Evolutionary conservation across 2,888 invertebrate species (phyloP).

Genomic region (Rhaphigaster nebulosa): DNA sequence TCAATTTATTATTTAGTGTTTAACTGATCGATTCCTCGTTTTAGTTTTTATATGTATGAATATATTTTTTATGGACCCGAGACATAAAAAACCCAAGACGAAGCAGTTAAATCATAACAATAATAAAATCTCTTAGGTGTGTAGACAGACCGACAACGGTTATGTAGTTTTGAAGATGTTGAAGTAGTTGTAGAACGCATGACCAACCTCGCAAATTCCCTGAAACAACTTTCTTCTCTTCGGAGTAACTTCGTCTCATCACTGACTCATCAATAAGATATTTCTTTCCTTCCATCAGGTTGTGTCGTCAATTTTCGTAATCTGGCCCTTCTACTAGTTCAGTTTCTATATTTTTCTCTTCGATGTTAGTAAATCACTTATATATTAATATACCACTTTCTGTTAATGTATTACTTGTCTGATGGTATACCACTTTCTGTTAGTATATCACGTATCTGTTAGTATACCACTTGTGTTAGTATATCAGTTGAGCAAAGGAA

Average conservation of each 20-base stretch:
- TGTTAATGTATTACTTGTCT: no score
- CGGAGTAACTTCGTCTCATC: background rate
- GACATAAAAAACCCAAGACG: no score
- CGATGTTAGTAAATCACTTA: background rate
- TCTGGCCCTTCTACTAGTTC: background rate
- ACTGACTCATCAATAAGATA: background rate
- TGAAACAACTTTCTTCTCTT: slow-evolving; percentile 41
- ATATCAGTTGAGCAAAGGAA: background rate
- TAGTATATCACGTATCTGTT: background rate
- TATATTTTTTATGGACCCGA: no score
- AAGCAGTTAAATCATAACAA: background rate
- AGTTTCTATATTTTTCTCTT: background rate
- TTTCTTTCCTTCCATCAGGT: background rate
- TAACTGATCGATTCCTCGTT: no score
- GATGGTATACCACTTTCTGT: no score
- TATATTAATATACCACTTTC: background rate
- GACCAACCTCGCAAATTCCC: background rate
- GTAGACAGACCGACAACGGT: background rate
- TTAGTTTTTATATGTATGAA: no score
- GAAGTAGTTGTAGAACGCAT: background rate
- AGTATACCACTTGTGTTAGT: background rate
- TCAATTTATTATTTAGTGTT: no score
- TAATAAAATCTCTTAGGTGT: background rate
- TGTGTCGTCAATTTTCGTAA: background rate
- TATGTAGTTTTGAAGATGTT: background rate